A percentile compares a stretch with the other conserved stretches of the same genome.
Conservation (phyloP, 2,888 invertebrate species). For the Macrostomum cliftonense region DNA sequence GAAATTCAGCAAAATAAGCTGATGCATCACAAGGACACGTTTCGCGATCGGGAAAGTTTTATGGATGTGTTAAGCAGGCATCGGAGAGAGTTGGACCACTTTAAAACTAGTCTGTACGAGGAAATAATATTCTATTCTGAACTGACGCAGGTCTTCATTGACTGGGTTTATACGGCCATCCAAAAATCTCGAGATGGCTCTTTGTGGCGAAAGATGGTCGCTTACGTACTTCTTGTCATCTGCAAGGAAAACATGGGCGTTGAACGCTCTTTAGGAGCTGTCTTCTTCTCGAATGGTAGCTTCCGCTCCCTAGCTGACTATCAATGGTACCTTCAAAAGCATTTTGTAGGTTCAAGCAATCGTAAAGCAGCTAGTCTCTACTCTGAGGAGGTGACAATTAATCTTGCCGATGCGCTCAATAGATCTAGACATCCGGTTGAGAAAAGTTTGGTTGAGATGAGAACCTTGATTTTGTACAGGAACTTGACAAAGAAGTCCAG, state of each 20-base stretch:
- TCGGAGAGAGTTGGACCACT: no score
- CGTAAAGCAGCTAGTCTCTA: neutral
- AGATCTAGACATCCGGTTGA: neutral
- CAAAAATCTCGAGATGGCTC: constrained; percentile 12
- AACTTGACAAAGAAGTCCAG: neutral
- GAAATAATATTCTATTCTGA: neutral
- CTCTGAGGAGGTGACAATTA: neutral
- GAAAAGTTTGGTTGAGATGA: neutral
- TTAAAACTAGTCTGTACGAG: no score
- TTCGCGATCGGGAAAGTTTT: no score
- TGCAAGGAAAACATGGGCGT: constrained; percentile 1
- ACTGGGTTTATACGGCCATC: neutral
- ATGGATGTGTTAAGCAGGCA: no score
- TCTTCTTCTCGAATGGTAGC: neutral
- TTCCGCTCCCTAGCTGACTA: constrained; percentile 1
- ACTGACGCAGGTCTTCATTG: constrained; percentile 1
- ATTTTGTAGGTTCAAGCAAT: neutral
- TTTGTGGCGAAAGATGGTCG: constrained; percentile 8
- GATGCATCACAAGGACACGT: no score
- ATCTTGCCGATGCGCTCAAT: neutral
- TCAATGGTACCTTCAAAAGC: neutral
- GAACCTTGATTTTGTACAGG: neutral
- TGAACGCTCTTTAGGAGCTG: neutral
- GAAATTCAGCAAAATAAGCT: no score
- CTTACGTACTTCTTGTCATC: constrained; percentile 3